A percentile compares a stretch with the other conserved stretches of the same genome.
Conservation (phyloP, 2,113 vertebrate species). For the Odontophorus gujanensis region DNA sequence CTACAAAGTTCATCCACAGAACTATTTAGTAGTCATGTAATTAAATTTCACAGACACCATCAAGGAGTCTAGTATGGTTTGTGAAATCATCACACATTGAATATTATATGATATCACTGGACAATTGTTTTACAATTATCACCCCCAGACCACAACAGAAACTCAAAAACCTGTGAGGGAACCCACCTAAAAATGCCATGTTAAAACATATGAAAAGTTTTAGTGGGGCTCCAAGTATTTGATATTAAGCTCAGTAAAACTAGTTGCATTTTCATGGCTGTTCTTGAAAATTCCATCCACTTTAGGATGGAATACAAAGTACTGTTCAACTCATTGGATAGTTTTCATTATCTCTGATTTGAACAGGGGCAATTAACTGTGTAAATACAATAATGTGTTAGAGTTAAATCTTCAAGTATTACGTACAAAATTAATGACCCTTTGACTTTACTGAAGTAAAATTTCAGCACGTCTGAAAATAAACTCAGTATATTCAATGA, state of each 20-base stretch:
- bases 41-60: neutral
- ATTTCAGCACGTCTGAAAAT: neutral
- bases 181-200: neutral
- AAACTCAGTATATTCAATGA: neutral
- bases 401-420: neutral
- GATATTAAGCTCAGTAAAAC: neutral
- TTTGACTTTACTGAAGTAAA: neutral
- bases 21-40: neutral
- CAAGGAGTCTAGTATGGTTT: neutral
- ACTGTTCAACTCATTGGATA: neutral
- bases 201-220: neutral
- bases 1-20: neutral
- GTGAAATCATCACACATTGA: neutral
- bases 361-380: neutral
- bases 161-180: neutral
- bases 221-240: neutral
- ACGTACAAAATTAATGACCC: neutral
- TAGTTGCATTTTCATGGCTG: neutral
- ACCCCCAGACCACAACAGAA: neutral
- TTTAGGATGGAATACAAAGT: neutral
- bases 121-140: neutral
- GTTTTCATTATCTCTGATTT: neutral
- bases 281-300: neutral
- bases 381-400: neutral
- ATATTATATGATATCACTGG: neutral